These are phyloP conservation scores for Tinea trinotella DNA, from an alignment of 2,888 invertebrate genomes.

Conservation along the genomic window DNA sequence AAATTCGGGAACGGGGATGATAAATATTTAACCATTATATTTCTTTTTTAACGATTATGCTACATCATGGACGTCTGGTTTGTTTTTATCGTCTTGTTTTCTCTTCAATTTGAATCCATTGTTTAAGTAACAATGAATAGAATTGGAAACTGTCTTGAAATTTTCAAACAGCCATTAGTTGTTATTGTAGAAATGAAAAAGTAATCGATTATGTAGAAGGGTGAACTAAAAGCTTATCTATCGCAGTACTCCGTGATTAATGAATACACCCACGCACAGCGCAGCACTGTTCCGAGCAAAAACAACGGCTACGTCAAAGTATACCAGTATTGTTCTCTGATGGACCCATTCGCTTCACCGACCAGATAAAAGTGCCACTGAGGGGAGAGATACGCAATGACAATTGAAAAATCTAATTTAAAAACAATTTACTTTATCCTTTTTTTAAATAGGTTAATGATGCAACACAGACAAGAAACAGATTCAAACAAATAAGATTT, in stretches of 20 bases:
- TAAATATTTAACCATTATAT: background rate
- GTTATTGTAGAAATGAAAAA: constrained; percentile 19
- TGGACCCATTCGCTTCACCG: constrained; percentile 31
- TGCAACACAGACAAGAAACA: background rate
- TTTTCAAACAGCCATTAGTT: constrained; percentile 12
- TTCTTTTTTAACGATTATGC: background rate
- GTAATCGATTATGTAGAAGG: constrained; percentile 24
- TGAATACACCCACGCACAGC: constrained; percentile 51
- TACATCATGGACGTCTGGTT: background rate
- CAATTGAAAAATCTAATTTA: constrained; percentile 16
- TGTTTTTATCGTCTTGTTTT: background rate
- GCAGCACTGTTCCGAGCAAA: constrained; percentile 37
- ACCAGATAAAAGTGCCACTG: constrained; percentile 17
- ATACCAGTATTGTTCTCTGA: constrained; percentile 43
- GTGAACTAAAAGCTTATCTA: constrained; percentile 46
- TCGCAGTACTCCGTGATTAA: constrained; percentile 60
- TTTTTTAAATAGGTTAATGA: background rate
- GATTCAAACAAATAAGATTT: background rate
- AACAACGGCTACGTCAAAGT: constrained; percentile 53
- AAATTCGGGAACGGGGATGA: background rate
- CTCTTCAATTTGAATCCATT: background rate
- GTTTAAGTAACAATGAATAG: constrained; percentile 9
- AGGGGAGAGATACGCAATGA: constrained; percentile 2
- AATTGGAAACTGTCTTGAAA: constrained; percentile 11
- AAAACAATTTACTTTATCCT: constrained; percentile 7